A percentile compares a stretch with the other conserved stretches of the same genome.
Evolutionary conservation across 2,797 vertebrate genomes (phyloP).

Genomic region (Fundulus diaphanus): DNA sequence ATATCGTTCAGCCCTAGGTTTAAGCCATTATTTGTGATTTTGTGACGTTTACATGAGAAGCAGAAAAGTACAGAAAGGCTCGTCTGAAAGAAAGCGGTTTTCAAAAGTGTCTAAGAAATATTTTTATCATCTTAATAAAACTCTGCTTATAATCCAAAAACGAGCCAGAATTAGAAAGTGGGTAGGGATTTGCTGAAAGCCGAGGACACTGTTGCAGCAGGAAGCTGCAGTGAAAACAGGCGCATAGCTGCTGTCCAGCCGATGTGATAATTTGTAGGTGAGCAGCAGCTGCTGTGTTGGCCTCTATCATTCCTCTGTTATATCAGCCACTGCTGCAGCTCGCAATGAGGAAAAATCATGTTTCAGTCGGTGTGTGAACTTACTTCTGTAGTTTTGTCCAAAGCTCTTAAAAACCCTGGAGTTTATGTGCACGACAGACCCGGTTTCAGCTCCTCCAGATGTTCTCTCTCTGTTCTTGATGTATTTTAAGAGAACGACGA

Average conservation of each 20-base stretch:
- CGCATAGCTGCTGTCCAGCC: conserved; percentile 66
- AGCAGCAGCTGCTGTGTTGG: conserved; percentile 29
- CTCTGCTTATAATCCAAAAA: background rate
- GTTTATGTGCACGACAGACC: too few relatives aligned
- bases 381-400: too few relatives aligned
- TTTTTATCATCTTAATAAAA: background rate
- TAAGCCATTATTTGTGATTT: background rate
- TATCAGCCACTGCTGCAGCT: too few relatives aligned
- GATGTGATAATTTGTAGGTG: conserved; percentile 62
- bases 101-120: background rate
- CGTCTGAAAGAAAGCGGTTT: background rate
- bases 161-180: background rate
- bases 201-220: conserved; percentile 5
- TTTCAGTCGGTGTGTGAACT: too few relatives aligned
- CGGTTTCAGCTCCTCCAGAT: too few relatives aligned
- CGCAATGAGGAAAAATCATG: too few relatives aligned
- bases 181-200: background rate
- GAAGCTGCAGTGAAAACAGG: conserved; percentile 19
- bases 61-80: background rate
- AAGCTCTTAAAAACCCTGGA: too few relatives aligned
- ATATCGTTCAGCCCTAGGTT: too few relatives aligned
- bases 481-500: too few relatives aligned
- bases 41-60: too few relatives aligned
- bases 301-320: background rate
- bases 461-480: too few relatives aligned